phyloP scores from a whole-genome alignment of 2,113 vertebrate species.

The Synchiropus splendidus region DNA sequence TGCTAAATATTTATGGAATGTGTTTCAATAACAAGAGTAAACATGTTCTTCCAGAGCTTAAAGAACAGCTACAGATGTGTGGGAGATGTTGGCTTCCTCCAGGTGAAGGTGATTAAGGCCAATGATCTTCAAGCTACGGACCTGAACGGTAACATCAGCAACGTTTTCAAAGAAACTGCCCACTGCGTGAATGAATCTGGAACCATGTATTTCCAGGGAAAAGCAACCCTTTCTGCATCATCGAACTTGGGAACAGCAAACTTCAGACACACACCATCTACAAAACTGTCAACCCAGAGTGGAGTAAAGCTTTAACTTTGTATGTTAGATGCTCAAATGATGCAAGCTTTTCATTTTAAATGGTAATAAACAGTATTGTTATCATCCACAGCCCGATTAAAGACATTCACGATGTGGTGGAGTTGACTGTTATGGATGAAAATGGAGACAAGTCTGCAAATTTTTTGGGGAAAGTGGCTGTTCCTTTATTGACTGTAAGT shows the following conservation, averaged over 20 bases:
- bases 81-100: conserved; percentile 85
- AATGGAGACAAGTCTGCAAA: conserved; percentile 86
- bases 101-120: conserved; percentile 89
- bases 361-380: conserved; percentile 1
- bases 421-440: conserved; percentile 88
- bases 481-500: conserved; percentile 90
- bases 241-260: conserved; percentile 85
- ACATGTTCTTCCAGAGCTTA: conserved; percentile 62
- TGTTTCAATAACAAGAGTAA: no score
- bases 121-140: conserved; percentile 85
- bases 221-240: conserved; percentile 83
- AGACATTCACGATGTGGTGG: conserved; percentile 86
- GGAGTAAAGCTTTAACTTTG: conserved; percentile 92
- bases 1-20: no score
- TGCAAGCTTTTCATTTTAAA: background rate
- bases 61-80: conserved; percentile 71
- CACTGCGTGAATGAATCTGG: background rate
- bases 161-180: background rate
- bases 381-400: conserved; percentile 80
- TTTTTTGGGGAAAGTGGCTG: conserved; percentile 87
- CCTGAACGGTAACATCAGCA: conserved; percentile 74
- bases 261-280: conserved; percentile 87
- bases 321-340: conserved; percentile 56
- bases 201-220: conserved; percentile 69
- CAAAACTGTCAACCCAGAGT: conserved; percentile 90